Evolutionary conservation across 2,888 invertebrate species (phyloP).

Genomic region (Thecocarcelia acutangulata): DNA sequence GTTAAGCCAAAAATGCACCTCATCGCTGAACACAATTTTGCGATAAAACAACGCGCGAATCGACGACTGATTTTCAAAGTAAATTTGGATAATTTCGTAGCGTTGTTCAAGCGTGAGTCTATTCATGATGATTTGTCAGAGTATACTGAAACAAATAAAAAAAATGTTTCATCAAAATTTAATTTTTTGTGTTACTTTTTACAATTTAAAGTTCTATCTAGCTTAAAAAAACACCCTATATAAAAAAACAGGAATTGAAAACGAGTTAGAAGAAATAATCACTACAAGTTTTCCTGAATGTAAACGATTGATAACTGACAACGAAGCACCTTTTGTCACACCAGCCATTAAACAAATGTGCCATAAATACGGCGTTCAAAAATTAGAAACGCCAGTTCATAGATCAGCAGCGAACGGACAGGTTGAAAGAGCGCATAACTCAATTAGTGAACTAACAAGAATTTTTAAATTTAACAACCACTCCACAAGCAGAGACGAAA

Average conservation of each 20-base stretch:
- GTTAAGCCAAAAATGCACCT: too few species aligned
- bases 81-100: too few species aligned
- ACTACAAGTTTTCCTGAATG: slow-evolving; percentile 15
- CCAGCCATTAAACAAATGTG: slow-evolving; percentile 17
- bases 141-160: too few species aligned
- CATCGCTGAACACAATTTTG: too few species aligned
- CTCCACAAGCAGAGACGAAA: not conserved
- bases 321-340: slow-evolving; percentile 24
- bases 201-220: too few species aligned
- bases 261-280: slow-evolving; percentile 11
- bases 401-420: slow-evolving; percentile 36
- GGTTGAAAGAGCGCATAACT: slow-evolving; percentile 21
- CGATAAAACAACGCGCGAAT: too few species aligned
- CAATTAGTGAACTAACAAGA: slow-evolving; percentile 15
- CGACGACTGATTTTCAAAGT: too few species aligned
- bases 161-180: too few species aligned
- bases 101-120: too few species aligned
- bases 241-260: slow-evolving; percentile 6
- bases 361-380: slow-evolving; percentile 9
- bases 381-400: slow-evolving; percentile 23
- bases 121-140: too few species aligned
- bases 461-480: slow-evolving; percentile 15
- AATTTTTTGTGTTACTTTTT: too few species aligned
- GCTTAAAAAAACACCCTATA: too few species aligned
- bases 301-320: slow-evolving; percentile 26